Conservation (phyloP, 2,888 invertebrate species). For the Ethmia dodecea region DNA sequence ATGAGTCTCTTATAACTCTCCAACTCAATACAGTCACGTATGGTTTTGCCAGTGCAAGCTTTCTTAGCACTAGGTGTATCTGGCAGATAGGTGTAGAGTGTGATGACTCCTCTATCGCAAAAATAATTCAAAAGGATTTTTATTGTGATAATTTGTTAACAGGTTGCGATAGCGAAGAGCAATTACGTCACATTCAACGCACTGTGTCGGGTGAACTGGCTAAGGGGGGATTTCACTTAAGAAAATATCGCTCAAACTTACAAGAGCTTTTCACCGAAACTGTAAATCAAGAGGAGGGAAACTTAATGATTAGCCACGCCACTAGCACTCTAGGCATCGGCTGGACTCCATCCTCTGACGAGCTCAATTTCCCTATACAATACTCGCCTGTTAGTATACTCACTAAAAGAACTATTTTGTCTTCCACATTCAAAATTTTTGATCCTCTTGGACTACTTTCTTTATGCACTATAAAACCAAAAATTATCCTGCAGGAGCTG, state of each 20-base stretch:
- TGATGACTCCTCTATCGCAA: neutral
- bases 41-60: slow-evolving; percentile 12
- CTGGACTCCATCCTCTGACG: slow-evolving; percentile 13
- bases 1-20: slow-evolving; percentile 1
- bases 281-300: neutral
- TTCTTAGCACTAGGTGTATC: slow-evolving; percentile 8
- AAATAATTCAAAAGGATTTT: slow-evolving; percentile 3
- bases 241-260: slow-evolving; percentile 10
- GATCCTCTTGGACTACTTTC: slow-evolving; percentile 13
- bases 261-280: neutral
- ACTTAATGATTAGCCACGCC: slow-evolving; percentile 5
- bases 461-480: slow-evolving; percentile 13
- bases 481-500: slow-evolving; percentile 13
- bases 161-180: slow-evolving; percentile 5
- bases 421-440: slow-evolving; percentile 13
- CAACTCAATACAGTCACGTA: slow-evolving; percentile 12
- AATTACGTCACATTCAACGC: slow-evolving; percentile 3
- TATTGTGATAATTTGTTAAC: slow-evolving; percentile 10
- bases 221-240: slow-evolving; percentile 8
- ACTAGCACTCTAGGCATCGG: slow-evolving; percentile 13
- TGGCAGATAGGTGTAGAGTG: slow-evolving; percentile 14
- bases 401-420: slow-evolving; percentile 16
- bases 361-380: slow-evolving; percentile 8
- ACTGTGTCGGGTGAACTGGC: neutral
- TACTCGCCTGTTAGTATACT: neutral